phyloP scores from a whole-genome alignment of 2,888 invertebrate species.

The Nephrotoma appendiculata region DNA sequence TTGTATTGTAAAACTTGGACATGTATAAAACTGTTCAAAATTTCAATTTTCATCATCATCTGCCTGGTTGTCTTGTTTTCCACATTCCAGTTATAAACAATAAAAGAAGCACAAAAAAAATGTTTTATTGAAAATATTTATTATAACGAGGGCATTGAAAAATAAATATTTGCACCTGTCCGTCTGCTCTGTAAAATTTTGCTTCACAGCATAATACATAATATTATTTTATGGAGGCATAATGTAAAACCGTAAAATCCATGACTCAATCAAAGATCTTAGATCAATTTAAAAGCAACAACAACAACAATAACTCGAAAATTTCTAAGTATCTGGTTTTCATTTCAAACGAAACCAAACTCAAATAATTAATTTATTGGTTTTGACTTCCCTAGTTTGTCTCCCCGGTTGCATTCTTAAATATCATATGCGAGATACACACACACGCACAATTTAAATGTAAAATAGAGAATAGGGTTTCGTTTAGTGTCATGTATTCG shows the following conservation, averaged over 20 bases:
- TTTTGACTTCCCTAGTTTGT: neutral
- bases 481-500: neutral
- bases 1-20: neutral
- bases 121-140: neutral
- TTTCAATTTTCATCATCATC: neutral
- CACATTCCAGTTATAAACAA: neutral
- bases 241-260: neutral
- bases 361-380: neutral
- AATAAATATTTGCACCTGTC: neutral
- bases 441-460: neutral
- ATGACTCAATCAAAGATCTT: neutral
- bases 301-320: neutral
- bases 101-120: neutral
- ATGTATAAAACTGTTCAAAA: neutral
- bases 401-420: neutral
- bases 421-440: neutral
- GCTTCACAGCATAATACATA: neutral
- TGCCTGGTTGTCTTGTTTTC: neutral
- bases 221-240: neutral
- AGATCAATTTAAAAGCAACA: neutral
- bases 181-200: neutral
- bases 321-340: neutral
- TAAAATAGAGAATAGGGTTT: neutral
- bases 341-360: neutral
- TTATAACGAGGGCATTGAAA: neutral